A percentile compares a stretch with the other conserved stretches of the same genome.
Conservation (phyloP, 2,113 vertebrate species). For the Oplegnathus fasciatus region DNA sequence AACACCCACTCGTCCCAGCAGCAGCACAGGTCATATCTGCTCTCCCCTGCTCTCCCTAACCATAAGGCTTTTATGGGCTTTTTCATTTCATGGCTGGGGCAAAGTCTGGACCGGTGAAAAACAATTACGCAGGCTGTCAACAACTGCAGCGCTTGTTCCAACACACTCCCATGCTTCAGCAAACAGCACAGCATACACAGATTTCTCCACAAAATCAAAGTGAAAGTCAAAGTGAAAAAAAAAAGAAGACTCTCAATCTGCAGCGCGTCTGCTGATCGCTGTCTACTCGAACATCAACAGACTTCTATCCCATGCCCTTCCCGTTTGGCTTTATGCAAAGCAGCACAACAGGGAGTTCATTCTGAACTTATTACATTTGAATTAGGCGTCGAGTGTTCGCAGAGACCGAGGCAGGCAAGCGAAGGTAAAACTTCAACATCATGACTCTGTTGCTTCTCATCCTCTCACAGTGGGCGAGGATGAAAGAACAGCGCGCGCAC, state of each 20-base stretch:
- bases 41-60: slow-evolving; percentile 33
- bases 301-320: slow-evolving; percentile 23
- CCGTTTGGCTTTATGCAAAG: slow-evolving; percentile 44
- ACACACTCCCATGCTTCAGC: slow-evolving; percentile 52
- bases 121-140: slow-evolving; percentile 77
- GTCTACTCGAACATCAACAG: slow-evolving; percentile 27
- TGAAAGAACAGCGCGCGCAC: slow-evolving; percentile 13
- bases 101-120: slow-evolving; percentile 70
- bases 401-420: slow-evolving; percentile 8
- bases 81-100: slow-evolving; percentile 68
- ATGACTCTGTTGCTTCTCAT: slow-evolving; percentile 31
- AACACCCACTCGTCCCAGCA: not conserved
- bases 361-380: slow-evolving; percentile 43
- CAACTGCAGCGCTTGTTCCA: slow-evolving; percentile 54
- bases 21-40: slow-evolving; percentile 37
- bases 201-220: slow-evolving; percentile 50
- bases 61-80: slow-evolving; percentile 62
- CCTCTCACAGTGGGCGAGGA: not conserved
- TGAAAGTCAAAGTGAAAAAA: not conserved
- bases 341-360: slow-evolving; percentile 39
- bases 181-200: slow-evolving; percentile 51
- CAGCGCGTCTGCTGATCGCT: not conserved
- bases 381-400: slow-evolving; percentile 41
- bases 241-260: slow-evolving; percentile 13
- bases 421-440: slow-evolving; percentile 29